These are phyloP conservation scores for Drosophila bunnanda DNA, from an alignment of 2,888 invertebrate genomes.

Conservation along the genomic window DNA sequence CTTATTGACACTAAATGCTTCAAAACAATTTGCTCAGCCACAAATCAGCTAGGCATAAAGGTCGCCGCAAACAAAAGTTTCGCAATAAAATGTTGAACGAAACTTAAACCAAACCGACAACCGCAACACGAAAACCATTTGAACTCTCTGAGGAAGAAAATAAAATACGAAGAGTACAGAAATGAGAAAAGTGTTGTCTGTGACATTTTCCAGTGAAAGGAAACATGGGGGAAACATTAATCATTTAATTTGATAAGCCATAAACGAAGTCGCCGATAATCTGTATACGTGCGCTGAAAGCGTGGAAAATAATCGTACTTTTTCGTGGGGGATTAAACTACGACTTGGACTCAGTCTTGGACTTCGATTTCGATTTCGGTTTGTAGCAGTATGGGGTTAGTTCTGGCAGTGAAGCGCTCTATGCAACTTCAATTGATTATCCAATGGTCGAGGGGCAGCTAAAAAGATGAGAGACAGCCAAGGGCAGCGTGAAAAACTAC, in stretches of 20 bases:
- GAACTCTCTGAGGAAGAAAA: constrained; percentile 38
- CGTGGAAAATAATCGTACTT: constrained; percentile 22
- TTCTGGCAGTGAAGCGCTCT: constrained; percentile 64
- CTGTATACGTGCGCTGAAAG: constrained; percentile 59
- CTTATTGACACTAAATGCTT: constrained; percentile 14
- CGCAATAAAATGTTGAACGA: constrained; percentile 70
- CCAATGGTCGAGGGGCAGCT: constrained; percentile 57
- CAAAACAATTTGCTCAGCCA: constrained; percentile 27
- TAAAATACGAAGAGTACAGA: constrained; percentile 14
- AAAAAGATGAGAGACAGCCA: constrained; percentile 68
- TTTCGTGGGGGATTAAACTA: constrained; percentile 1
- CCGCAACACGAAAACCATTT: constrained; percentile 47
- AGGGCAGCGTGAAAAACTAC: constrained; percentile 58
- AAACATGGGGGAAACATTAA: constrained; percentile 57
- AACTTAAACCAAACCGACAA: constrained; percentile 38
- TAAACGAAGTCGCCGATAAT: constrained; percentile 71
- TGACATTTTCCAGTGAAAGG: constrained; percentile 59
- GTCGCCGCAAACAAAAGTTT: constrained; percentile 61
- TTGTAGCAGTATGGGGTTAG: constrained; percentile 46
- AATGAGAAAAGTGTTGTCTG: constrained; percentile 63
- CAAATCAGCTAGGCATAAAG: constrained; percentile 60
- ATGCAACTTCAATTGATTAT: constrained; percentile 79
- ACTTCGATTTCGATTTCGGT: constrained; percentile 3
- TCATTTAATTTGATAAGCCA: constrained; percentile 81
- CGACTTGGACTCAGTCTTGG: neutral